Base-by-base conservation (phyloP, 2,797 vertebrate species). In the Cephalopachus bancanus region DNA sequence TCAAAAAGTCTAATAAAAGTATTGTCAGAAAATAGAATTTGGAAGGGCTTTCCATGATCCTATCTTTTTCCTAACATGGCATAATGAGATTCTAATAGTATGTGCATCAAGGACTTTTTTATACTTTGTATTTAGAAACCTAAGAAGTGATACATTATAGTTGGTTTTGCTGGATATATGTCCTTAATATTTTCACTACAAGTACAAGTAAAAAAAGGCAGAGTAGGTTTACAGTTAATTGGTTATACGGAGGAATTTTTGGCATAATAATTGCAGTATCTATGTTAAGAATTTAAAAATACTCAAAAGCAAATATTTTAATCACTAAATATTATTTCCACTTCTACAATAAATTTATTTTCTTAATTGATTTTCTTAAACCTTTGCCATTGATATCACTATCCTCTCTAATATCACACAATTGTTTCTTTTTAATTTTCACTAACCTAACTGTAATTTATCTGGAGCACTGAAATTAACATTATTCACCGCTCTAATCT, bases 281-380 rank as follows among this genome's bases (percentile, higher is more conserved):
- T 96, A 85, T 88, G 7, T 76, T 96, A 96, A 85, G 33, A 93
- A n/a, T 78, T 94, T 78, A 37, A 91, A 95, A 90, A 28, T 20
- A 71, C 24, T 78, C 51, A 30, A 74, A 94, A 95, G 8, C 6
- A 72, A 72, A 5, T 7, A 69, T 89, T 94, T 80, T 7, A 84
- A 60, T 89, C 87, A 94, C 67, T 95, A 91, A 91, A 83, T 57
- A 92, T 33, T n/a, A 87, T 80, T 22, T 78, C 62, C 81, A 72
- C 1, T 91, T 97, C 71, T 89, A 10, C 67, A 95, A 89, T 69
- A 26, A 90, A 76, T 57, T 37, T 8, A 12, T 67, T 67, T 85
- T 0, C 65, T 80, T 97, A 93, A 67, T 87, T 79, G 51, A 96
- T 90, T 95, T 97, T 96, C 7, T 74, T 86, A 95, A 92, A n/a